Conservation (phyloP, 2,113 vertebrate species). For the rat (Rattus norvegicus) region DNA sequence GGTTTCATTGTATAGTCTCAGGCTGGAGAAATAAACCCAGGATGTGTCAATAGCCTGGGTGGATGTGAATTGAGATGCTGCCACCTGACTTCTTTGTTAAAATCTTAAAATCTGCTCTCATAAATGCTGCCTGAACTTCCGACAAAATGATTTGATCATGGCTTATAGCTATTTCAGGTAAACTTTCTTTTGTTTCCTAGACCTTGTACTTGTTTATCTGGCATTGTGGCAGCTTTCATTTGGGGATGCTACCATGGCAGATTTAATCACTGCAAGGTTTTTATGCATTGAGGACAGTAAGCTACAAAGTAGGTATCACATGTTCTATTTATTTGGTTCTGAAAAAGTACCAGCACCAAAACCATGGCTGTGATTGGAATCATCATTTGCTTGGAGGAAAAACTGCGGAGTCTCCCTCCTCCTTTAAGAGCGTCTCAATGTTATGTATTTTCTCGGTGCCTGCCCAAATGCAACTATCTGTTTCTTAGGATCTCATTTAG, state of each 20-base stretch:
- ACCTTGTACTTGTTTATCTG: neutral
- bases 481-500: conserved; percentile 16
- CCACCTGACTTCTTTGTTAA: neutral
- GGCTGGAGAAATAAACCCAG: neutral
- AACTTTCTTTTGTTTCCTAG: neutral
- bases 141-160: neutral
- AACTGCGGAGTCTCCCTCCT: neutral
- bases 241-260: neutral
- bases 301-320: neutral
- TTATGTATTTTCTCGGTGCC: neutral
- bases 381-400: neutral
- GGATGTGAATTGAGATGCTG: neutral
- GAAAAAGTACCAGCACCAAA: conserved; percentile 6
- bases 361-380: neutral
- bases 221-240: neutral
- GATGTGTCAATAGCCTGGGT: neutral
- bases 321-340: neutral
- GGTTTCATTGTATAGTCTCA: neutral
- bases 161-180: neutral
- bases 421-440: neutral
- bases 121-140: neutral
- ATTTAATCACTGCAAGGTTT: neutral
- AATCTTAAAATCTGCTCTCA: neutral
- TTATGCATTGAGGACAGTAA: neutral
- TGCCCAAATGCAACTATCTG: neutral